Evolutionary conservation across 2,113 vertebrate genomes (phyloP).

Genomic region (Cettia cetti): DNA sequence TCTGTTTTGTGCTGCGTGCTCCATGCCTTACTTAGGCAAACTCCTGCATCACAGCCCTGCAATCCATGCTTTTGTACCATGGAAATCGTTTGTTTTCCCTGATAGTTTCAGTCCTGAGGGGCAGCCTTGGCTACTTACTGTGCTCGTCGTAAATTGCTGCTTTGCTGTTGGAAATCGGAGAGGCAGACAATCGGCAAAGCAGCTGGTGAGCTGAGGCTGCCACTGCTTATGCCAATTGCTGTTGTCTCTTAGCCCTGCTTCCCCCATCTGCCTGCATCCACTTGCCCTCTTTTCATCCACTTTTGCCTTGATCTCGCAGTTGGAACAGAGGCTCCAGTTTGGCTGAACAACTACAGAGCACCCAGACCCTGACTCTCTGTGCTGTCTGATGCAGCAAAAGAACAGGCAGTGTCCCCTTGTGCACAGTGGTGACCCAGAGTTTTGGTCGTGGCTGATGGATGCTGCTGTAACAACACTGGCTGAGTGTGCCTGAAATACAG

Average conservation of each 20-base stretch:
- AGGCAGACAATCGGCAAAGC: background rate
- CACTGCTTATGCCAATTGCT: constrained; percentile 12
- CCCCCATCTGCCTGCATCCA: background rate
- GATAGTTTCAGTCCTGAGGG: background rate
- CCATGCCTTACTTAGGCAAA: constrained; percentile 55
- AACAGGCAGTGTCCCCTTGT: background rate
- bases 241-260: background rate
- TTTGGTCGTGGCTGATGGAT: background rate
- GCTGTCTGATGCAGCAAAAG: background rate
- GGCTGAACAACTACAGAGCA: background rate
- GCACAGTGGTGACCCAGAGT: background rate
- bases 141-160: background rate
- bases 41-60: constrained; percentile 10
- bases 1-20: background rate
- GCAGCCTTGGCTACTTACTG: background rate
- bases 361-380: background rate
- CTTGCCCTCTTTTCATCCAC: background rate
- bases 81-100: background rate
- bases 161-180: background rate
- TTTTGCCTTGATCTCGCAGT: background rate
- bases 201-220: constrained; percentile 37
- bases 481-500: background rate
- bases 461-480: background rate
- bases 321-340: background rate
- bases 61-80: constrained; percentile 8